These are phyloP conservation scores for Grapholita molesta DNA, from an alignment of 1,140 invertebrate species.

Conservation along the genomic window DNA sequence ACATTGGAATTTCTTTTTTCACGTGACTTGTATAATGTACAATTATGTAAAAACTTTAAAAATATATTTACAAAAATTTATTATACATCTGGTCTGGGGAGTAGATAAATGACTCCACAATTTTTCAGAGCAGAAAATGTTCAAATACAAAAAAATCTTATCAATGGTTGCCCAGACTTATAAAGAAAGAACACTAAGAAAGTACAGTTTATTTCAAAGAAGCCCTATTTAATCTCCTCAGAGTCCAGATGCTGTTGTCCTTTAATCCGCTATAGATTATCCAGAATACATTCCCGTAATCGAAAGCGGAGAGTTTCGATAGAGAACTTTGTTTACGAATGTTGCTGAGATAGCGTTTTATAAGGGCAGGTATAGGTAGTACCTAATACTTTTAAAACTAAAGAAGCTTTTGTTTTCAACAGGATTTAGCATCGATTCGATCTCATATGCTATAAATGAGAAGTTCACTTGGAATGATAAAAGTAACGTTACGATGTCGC, in stretches of 20 bases:
- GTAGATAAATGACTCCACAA: too few species aligned
- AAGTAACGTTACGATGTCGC: too few species aligned
- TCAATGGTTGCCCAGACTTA: not conserved
- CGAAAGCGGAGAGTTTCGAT: not conserved
- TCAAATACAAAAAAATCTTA: not conserved
- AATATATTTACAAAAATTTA: too few species aligned
- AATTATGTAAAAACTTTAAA: too few species aligned
- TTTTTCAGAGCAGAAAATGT: not conserved
- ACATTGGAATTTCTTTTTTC: too few species aligned
- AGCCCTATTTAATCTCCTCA: constrained; percentile 26
- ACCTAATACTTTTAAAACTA: not conserved
- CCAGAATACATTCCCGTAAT: constrained; percentile 33
- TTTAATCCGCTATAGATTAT: constrained; percentile 38
- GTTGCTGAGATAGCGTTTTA: not conserved
- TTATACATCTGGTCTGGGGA: too few species aligned
- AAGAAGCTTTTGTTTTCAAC: not conserved
- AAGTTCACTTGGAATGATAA: too few species aligned
- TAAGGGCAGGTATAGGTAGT: not conserved
- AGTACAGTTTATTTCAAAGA: constrained; percentile 4
- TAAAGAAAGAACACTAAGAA: not conserved
- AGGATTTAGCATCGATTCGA: too few species aligned
- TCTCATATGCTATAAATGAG: too few species aligned
- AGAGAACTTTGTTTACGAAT: constrained; percentile 17
- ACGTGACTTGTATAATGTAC: too few species aligned
- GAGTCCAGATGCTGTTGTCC: constrained; percentile 23